Base-by-base conservation (phyloP, 2,888 invertebrate genomes). In the Nasonovia ribisnigri region DNA sequence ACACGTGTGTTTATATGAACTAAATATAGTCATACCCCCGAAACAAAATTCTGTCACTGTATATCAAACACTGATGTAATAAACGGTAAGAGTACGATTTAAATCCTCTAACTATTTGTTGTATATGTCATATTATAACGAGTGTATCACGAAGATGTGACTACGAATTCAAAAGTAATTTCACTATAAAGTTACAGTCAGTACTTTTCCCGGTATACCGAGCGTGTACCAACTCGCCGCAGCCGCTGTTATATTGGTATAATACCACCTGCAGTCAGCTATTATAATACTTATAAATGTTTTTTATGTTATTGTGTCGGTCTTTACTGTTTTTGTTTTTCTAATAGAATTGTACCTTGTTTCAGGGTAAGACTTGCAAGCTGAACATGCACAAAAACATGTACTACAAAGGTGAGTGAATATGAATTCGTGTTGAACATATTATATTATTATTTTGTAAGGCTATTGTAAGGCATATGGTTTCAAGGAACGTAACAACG, bases 331-430 rank as follows among this genome's bases (percentile, higher is more conserved):
- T 26, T 84, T 5, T 43, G 29, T 54, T 67, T 36, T 51, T 51
- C 48, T 36, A 90, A 90, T 51, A 48, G 29, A 6, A 3, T 36
- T 90, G 43, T 94, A 57, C 91, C 89, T 95, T 95, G 95, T 96
- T 96, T 94, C 96, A 97, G 97, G 97, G 96, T 95, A 96, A 96
- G 96, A 97, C 97, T 96, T 98, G 98, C 96, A 98, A 98, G 90
- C 94, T 95, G 93, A 97, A 98, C 95, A 98, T 98, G 98, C 97
- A 98, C 95, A 97, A 97, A 96, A 98, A 98, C 95, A 98, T 98
- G 97, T 97, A 98, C 95, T 98, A 98, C 96, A 97, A 97, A 97
- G 98, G 97, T 98, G 97, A 87, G 91, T 67, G 51, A 36, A n/a
- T 24, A 88, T 67, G 26, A 54, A 77, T 88, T 90, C n/a, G 84